phyloP scores from a whole-genome alignment of 37 sponge, comb jelly and placozoan genomes.

The Trichoplax adhaerens region DNA sequence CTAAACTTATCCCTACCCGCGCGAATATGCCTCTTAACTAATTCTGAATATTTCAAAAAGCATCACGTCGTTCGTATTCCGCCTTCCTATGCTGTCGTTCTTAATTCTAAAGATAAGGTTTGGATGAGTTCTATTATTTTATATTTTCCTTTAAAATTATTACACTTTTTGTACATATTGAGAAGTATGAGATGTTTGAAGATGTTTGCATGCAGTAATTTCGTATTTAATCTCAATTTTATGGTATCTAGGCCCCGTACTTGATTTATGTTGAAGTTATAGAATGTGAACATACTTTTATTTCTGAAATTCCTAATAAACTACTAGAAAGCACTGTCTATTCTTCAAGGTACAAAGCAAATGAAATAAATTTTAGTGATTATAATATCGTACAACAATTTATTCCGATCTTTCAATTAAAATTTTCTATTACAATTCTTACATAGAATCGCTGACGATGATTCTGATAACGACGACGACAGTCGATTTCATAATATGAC shows the following conservation, averaged over 20 bases:
- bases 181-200: not conserved
- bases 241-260: slow-evolving; percentile 55
- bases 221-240: not conserved
- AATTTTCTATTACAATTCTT: no score
- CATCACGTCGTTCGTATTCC: slow-evolving; percentile 82
- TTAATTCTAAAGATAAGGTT: slow-evolving; percentile 87
- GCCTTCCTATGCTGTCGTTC: slow-evolving; percentile 63
- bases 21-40: slow-evolving; percentile 33
- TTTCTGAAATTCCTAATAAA: slow-evolving; percentile 56
- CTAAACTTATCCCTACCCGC: slow-evolving; percentile 91
- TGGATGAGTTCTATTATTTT: not conserved
- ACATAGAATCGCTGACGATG: no score
- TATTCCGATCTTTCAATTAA: no score
- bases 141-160: no score
- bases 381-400: no score
- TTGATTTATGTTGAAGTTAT: slow-evolving; percentile 63
- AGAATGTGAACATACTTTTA: slow-evolving; percentile 46
- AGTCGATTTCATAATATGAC: no score
- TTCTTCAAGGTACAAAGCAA: slow-evolving; percentile 4
- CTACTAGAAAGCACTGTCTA: slow-evolving; percentile 31
- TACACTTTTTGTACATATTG: no score
- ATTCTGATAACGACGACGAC: no score
- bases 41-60: slow-evolving; percentile 25
- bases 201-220: not conserved
- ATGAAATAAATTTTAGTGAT: no score